phyloP scores from a whole-genome alignment of 2,888 invertebrate species.

The Oasisia sp. region DNA sequence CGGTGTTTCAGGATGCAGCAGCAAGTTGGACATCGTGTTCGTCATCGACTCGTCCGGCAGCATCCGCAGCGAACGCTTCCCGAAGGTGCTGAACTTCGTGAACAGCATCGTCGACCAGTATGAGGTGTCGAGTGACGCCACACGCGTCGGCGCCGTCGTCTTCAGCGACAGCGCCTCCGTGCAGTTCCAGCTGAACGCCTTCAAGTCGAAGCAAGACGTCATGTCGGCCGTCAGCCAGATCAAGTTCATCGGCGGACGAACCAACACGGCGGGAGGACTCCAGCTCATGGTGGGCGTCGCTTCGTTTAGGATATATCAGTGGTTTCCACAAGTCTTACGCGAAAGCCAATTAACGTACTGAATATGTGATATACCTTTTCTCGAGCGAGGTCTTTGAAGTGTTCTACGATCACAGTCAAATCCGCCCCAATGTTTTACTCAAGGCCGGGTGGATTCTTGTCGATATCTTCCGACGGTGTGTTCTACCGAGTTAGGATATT shows the following conservation, averaged over 20 bases:
- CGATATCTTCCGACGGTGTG: too few species aligned
- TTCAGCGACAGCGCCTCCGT: conserved; percentile 38
- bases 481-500: too few species aligned
- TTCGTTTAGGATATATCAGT: too few species aligned
- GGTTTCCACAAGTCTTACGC: too few species aligned
- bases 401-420: too few species aligned
- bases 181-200: conserved; percentile 37
- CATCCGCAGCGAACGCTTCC: conserved; percentile 39
- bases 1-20: conserved; percentile 32
- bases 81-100: conserved; percentile 33
- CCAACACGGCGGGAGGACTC: conserved; percentile 27
- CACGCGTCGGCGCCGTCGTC: conserved; percentile 34
- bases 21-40: conserved; percentile 35
- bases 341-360: too few species aligned
- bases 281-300: conserved; percentile 19
- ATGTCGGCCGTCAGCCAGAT: conserved; percentile 30
- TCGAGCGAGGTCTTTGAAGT: too few species aligned
- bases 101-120: conserved; percentile 27
- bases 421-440: too few species aligned
- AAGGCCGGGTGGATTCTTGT: too few species aligned
- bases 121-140: conserved; percentile 33
- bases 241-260: conserved; percentile 31
- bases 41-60: conserved; percentile 40
- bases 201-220: conserved; percentile 36
- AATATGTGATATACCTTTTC: too few species aligned